Evolutionary conservation across 2,113 vertebrate species (phyloP), one percentile per base, ranked within the genome.

Genomic region (Hippotragus niger): DNA sequence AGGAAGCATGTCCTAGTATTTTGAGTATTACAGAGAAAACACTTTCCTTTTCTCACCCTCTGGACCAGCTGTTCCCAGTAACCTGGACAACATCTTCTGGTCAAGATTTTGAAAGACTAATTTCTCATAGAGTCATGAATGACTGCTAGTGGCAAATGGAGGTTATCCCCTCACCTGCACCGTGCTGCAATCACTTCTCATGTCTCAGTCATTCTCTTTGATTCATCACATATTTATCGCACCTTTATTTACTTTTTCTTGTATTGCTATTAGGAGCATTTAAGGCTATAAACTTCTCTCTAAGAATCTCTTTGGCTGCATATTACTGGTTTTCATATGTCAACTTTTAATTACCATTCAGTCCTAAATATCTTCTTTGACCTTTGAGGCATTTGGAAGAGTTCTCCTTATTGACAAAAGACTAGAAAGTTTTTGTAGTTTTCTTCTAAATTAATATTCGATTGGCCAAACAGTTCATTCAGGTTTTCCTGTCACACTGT

Each of bases 1-100:
- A 93, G 53, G 96, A 93, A 90, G 58, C 91, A 88, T 88, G 94
- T 62, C 53, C 55, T 88, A 76, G 95, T 91, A 98, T 96, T 98
- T 90, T 89, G 57, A 84, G 89, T 8, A 45, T 97, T 12, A 94
- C 91, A 97, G 95, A 95, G 97, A 95, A 90, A 91, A 97, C 96
- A 91, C 93, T 93, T 96, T 91, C 71, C 90, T 97, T 62, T 97
- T 95, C 97, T 97, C 84, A 90, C 95, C 95, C 93, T 97, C 83
- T 96, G 85, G 94, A 96, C 91, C 94, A 97, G 95, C 93, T 98
- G 88, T 97, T 98, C 47, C 98, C 97, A 98, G 91, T 55, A 97
- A 97, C 93, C 83, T 45, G 86, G 94, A 95, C 92, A 98, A 97
- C 60, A 88, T 91, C 97, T 98, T 98, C 94, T 14, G 3, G 96